Base-by-base conservation (phyloP, 2,888 invertebrate species). In the Hartigia nigra region DNA sequence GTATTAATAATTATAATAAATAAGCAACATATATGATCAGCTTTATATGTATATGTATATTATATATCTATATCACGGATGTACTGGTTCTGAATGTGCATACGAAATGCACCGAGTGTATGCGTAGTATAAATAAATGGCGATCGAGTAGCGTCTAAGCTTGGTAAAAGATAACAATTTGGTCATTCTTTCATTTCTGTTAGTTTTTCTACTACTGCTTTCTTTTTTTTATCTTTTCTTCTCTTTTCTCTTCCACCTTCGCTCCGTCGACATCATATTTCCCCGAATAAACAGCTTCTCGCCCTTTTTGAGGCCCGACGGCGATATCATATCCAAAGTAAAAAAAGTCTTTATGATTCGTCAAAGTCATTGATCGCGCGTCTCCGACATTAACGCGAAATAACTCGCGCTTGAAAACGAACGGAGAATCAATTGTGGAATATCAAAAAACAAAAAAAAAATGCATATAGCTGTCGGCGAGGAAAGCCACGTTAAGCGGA, bases 51-150 rank as follows among this genome's bases (percentile, higher is more conserved):
- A 77, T 83, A 81, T 79, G 82, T 88, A 85, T 82, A 85, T 86
- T 84, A 86, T 83, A 83, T 83, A 86, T 82, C 87, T 88, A 86
- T 87, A 89, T 90, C 89, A 90, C 87, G 87, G 86, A 88, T 86
- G 88, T 87, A 88, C 89, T 89, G 89, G 88, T 89, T 89, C 85
- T 86, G 83, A 86, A 84, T 82, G 84, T 84, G 87, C 84, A 85
- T 80, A 81, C 78, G 79, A 75, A 72, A 32, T 80, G 70, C 78
- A 77, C 70, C 36, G 37, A 14, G 74, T 74, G 69, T 78, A 75
- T 77, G 39, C 36, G 77, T 76, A 72, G 32, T 72, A 72, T 72
- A 72, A 72, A 72, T 72, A 72, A 72, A 72, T 72, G 72, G 32
- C 72, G 72, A 72, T 72, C 72, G 72, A 72, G 72, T 72, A 72